Conservation (phyloP, 2,888 invertebrate species). For the Ypsolopha sequella region DNA sequence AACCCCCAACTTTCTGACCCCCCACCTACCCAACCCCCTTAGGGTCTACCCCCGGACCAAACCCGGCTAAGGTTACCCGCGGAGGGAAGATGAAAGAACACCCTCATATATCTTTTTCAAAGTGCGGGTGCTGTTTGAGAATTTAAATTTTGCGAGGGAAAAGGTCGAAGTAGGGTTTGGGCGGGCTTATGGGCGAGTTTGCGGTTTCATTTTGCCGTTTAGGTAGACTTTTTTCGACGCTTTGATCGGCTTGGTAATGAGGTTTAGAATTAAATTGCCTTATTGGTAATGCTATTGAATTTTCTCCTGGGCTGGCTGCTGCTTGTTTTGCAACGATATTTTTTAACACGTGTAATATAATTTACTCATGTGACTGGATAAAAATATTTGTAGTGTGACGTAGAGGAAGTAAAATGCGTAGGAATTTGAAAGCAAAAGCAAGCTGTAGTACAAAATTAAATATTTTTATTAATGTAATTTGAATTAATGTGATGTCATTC, state of each 20-base stretch:
- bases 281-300: neutral
- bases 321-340: neutral
- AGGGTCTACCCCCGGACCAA: slow-evolving; percentile 17
- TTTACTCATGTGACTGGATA: too few species aligned
- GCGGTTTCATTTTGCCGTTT: slow-evolving; percentile 5
- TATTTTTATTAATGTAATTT: too few species aligned
- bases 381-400: too few species aligned
- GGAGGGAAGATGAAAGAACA: slow-evolving; percentile 64
- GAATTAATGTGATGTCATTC: too few species aligned
- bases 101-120: slow-evolving; percentile 67
- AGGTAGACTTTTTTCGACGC: neutral
- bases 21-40: slow-evolving; percentile 13
- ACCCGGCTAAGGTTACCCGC: slow-evolving; percentile 59
- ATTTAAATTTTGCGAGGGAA: slow-evolving; percentile 59
- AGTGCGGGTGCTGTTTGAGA: slow-evolving; percentile 59
- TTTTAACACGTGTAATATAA: too few species aligned
- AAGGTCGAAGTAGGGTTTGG: slow-evolving; percentile 7
- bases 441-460: too few species aligned
- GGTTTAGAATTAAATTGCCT: neutral
- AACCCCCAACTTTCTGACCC: slow-evolving; percentile 38
- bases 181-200: slow-evolving; percentile 9
- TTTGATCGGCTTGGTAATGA: too few species aligned
- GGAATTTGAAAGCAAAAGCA: too few species aligned
- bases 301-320: neutral
- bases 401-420: too few species aligned